phyloP scores from a whole-genome alignment of 64 coral and sea anemone genomes.

The Porites australiensis region DNA sequence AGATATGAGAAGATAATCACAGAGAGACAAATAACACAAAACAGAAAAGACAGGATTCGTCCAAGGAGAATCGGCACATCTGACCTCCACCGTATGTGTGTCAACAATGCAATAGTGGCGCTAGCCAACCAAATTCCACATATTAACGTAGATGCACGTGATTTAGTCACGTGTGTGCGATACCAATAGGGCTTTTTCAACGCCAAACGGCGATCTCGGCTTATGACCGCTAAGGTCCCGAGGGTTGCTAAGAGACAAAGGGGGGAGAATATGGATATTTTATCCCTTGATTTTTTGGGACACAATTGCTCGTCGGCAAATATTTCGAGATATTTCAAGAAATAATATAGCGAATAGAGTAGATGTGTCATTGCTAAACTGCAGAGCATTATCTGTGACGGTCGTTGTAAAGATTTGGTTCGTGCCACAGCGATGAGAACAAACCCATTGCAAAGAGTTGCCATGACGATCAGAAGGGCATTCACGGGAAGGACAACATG shows the following conservation, averaged over 20 bases:
- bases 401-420: too few species aligned
- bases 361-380: too few species aligned
- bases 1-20: slow-evolving; percentile 18
- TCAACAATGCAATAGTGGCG: not conserved
- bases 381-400: too few species aligned
- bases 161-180: not conserved
- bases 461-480: not conserved
- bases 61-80: not conserved
- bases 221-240: not conserved
- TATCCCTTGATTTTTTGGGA: not conserved
- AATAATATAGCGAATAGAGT: too few species aligned
- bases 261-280: not conserved
- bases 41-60: not conserved
- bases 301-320: not conserved
- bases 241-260: not conserved
- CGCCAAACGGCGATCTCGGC: not conserved
- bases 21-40: not conserved
- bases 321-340: too few species aligned
- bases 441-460: not conserved
- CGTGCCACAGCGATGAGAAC: not conserved
- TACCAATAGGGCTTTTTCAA: not conserved
- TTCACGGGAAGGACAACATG: not conserved
- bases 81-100: not conserved
- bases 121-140: not conserved
- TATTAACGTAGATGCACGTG: not conserved